A percentile compares a stretch with the other conserved stretches of the same genome.
Evolutionary conservation across 1,140 invertebrate genomes (phyloP).

Genomic region (Drosophila nigromelanica): DNA sequence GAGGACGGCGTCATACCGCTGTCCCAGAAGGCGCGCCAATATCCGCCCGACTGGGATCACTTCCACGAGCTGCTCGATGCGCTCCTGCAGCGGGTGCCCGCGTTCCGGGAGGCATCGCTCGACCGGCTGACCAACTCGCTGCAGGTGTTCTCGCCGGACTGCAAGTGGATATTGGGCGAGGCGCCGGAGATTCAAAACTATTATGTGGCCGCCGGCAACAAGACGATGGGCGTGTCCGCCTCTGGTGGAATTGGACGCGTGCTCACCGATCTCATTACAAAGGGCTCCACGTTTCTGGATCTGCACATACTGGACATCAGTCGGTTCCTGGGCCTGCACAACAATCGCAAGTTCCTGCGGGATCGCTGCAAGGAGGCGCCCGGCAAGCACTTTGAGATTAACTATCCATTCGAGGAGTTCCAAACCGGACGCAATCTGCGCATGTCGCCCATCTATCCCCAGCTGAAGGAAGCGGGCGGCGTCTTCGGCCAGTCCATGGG

Average conservation of each 20-base stretch:
- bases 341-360: slow-evolving; percentile 96
- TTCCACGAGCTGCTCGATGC: slow-evolving; percentile 95
- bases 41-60: slow-evolving; percentile 97
- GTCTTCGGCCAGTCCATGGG: slow-evolving; percentile 99
- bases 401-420: slow-evolving; percentile 94
- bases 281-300: slow-evolving; percentile 92
- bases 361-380: slow-evolving; percentile 97
- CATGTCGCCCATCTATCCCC: slow-evolving; percentile 98
- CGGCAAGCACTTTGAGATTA: slow-evolving; percentile 93
- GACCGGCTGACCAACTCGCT: slow-evolving; percentile 93
- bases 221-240: slow-evolving; percentile 95
- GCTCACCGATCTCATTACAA: slow-evolving; percentile 94
- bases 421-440: slow-evolving; percentile 95
- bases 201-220: slow-evolving; percentile 97
- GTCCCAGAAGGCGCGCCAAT: slow-evolving; percentile 85
- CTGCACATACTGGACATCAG: slow-evolving; percentile 96
- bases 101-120: slow-evolving; percentile 88
- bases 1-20: slow-evolving; percentile 89
- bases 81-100: slow-evolving; percentile 92
- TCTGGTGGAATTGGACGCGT: slow-evolving; percentile 97
- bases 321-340: slow-evolving; percentile 97
- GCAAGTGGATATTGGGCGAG: slow-evolving; percentile 96
- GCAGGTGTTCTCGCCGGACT: slow-evolving; percentile 97
- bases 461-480: slow-evolving; percentile 95
- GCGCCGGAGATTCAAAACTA: slow-evolving; percentile 97